Conservation (phyloP, 2,888 invertebrate genomes). For the Anoncus sp. region DNA sequence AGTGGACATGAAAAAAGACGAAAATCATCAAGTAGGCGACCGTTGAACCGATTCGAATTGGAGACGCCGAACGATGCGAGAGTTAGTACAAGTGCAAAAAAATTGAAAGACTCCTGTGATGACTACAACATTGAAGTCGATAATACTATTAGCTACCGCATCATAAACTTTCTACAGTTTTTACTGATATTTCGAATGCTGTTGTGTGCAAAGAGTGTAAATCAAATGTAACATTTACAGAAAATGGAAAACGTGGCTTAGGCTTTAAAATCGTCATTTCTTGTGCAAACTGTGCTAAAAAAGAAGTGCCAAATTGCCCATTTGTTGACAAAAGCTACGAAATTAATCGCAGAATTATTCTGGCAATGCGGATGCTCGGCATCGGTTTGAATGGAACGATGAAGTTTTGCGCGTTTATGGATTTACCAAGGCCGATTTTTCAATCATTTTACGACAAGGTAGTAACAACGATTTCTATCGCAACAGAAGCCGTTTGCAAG, state of each 20-base stretch:
- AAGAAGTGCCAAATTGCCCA: conserved; percentile 59
- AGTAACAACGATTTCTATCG: no score
- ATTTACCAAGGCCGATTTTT: neutral
- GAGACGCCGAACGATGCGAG: neutral
- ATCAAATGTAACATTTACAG: conserved; percentile 54
- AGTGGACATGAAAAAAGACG: conserved; percentile 31
- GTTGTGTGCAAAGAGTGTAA: conserved; percentile 62
- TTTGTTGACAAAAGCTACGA: conserved; percentile 58
- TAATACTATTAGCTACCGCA: conserved; percentile 43
- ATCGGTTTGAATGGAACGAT: neutral
- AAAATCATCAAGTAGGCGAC: neutral
- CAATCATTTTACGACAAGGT: no score
- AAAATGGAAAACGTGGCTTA: conserved; percentile 59
- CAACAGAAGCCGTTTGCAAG: no score
- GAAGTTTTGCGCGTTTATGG: conserved; percentile 4
- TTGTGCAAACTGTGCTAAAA: conserved; percentile 17
- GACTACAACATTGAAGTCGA: conserved; percentile 47
- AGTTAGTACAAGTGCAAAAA: conserved; percentile 55
- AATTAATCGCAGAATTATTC: conserved; percentile 31
- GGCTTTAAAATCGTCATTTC: conserved; percentile 65
- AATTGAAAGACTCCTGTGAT: conserved; percentile 50
- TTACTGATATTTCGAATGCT: conserved; percentile 57
- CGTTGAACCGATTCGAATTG: no score
- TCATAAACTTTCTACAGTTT: conserved; percentile 61
- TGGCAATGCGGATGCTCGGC: neutral